Conservation (phyloP, 2,113 vertebrate genomes). For the Arizona elegans region DNA sequence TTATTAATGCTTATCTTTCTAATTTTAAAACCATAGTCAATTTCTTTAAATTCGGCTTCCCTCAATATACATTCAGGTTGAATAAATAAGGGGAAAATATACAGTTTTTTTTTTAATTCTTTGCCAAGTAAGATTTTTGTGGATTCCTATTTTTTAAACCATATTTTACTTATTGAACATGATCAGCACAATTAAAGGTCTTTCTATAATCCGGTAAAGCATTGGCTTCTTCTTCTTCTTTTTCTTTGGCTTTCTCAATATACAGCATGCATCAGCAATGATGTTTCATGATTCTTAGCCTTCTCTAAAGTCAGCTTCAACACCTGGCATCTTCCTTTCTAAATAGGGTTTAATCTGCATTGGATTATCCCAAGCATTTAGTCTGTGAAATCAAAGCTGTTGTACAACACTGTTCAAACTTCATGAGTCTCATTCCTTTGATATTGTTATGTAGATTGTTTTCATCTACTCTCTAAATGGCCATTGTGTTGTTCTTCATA, state of each 20-base stretch:
- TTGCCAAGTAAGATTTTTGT: background rate
- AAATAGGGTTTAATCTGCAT: background rate
- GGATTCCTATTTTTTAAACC: background rate
- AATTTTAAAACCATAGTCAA: background rate
- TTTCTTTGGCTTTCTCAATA: background rate
- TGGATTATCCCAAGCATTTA: background rate
- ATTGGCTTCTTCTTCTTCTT: background rate
- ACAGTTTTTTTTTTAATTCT: background rate
- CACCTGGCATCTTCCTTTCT: background rate
- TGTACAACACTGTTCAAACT: background rate
- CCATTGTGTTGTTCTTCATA: background rate
- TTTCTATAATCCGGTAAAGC: background rate
- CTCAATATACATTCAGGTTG: background rate
- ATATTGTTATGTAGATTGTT: background rate
- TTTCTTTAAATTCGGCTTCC: background rate
- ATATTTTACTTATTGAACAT: background rate
- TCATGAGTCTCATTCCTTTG: background rate
- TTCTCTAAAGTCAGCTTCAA: background rate
- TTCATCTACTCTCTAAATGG: background rate
- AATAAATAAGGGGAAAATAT: background rate
- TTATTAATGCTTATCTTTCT: background rate
- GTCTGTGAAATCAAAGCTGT: background rate
- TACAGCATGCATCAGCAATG: background rate
- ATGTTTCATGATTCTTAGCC: background rate
- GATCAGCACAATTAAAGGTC: background rate